Evolutionary conservation across 2,113 vertebrate genomes (phyloP).

Genomic region (Ciconia boyciana): DNA sequence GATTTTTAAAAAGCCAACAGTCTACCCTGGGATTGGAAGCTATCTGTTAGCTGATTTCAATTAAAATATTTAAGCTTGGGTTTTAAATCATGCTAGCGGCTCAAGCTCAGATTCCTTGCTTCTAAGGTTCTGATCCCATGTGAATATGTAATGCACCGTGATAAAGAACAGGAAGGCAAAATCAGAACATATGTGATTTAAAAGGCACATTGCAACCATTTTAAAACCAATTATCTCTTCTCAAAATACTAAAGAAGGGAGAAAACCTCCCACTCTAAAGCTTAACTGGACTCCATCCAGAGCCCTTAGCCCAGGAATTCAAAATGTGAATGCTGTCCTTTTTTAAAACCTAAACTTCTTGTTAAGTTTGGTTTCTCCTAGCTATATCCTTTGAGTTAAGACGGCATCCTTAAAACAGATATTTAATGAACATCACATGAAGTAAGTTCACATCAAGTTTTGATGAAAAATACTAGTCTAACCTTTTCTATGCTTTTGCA

Average conservation of each 20-base stretch:
- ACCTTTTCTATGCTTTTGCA: conserved; percentile 48
- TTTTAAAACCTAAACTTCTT: not conserved
- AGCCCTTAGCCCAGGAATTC: not conserved
- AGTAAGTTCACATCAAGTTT: conserved; percentile 19
- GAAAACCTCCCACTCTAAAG: not conserved
- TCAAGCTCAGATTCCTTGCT: not conserved
- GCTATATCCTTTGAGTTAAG: not conserved
- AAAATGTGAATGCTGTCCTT: not conserved
- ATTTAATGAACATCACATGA: conserved; percentile 22
- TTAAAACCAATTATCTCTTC: not conserved
- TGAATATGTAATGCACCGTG: not conserved
- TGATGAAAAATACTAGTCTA: conserved; percentile 40
- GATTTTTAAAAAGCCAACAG: not conserved
- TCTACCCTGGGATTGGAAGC: not conserved
- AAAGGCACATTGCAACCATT: not conserved
- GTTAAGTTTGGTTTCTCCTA: not conserved
- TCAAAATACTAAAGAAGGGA: not conserved
- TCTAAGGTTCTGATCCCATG: not conserved
- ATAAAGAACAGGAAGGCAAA: conserved; percentile 28
- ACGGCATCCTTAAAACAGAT: not conserved
- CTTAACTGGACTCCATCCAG: not conserved
- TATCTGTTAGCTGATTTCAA: not conserved
- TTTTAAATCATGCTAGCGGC: not conserved
- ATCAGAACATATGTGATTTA: conserved; percentile 16
- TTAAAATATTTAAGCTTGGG: not conserved